These are phyloP conservation scores for Lampris incognitus DNA, from an alignment of 2,113 vertebrate species.

Conservation along the genomic window DNA sequence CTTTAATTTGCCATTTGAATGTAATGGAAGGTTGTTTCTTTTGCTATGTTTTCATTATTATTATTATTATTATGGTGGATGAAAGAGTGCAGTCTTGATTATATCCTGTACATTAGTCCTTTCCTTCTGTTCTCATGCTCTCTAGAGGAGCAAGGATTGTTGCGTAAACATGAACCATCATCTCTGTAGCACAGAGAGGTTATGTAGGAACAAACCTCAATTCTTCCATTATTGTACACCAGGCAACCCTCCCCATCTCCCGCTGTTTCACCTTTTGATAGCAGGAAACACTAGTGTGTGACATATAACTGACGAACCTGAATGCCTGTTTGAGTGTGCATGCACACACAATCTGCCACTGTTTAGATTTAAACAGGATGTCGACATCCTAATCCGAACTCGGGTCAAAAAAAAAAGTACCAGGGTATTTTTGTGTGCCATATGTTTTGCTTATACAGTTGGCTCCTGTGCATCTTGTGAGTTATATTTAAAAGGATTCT, in stretches of 20 bases:
- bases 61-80: too few species aligned
- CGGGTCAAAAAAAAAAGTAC: conserved; percentile 42
- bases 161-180: neutral
- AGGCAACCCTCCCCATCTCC: neutral
- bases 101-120: neutral
- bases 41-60: too few species aligned
- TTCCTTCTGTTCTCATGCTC: neutral
- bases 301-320: conserved; percentile 11
- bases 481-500: neutral
- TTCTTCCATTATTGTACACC: conserved; percentile 39
- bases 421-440: conserved; percentile 63
- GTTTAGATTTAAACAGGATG: conserved; percentile 63
- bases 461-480: conserved; percentile 5
- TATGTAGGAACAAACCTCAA: conserved; percentile 36
- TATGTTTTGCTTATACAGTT: conserved; percentile 49
- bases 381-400: conserved; percentile 58
- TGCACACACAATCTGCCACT: conserved; percentile 38
- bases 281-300: conserved; percentile 58
- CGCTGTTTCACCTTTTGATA: conserved; percentile 38
- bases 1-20: too few species aligned
- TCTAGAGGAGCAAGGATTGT: neutral
- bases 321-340: conserved; percentile 4
- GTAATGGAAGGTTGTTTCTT: too few species aligned
- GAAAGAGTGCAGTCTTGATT: too few species aligned
- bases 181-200: conserved; percentile 3